Conservation (phyloP, 2,113 vertebrate genomes). For the Alosa alosa region DNA sequence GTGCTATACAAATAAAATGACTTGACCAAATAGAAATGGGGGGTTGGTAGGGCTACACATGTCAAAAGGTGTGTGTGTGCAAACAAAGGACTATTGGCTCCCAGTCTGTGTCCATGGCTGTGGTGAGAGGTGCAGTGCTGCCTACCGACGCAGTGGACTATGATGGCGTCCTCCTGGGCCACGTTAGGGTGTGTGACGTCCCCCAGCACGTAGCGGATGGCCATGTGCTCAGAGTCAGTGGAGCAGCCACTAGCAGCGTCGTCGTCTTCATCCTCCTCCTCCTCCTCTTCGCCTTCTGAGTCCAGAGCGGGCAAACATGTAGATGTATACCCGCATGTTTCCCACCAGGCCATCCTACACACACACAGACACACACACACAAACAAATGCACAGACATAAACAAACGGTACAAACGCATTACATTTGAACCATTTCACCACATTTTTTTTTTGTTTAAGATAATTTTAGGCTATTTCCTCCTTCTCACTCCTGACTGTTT, state of each 20-base stretch:
- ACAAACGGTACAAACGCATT: background rate
- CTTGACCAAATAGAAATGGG: too few relatives aligned
- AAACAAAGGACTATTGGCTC: too few relatives aligned
- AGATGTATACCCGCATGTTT: conserved; percentile 79
- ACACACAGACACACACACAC: conserved; percentile 21
- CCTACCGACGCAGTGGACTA: conserved; percentile 89
- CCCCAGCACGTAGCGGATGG: conserved; percentile 81
- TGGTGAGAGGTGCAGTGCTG: conserved; percentile 15
- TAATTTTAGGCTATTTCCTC: too few relatives aligned
- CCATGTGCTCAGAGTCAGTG: conserved; percentile 61
- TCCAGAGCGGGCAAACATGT: conserved; percentile 75
- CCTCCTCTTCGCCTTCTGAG: conserved; percentile 70
- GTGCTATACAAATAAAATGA: too few relatives aligned
- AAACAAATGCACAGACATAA: background rate
- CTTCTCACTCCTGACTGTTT: too few relatives aligned
- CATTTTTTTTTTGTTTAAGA: too few relatives aligned
- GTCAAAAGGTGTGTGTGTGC: background rate
- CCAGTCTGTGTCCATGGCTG: background rate
- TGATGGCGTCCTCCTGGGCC: conserved; percentile 76
- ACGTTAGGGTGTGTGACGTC: conserved; percentile 87
- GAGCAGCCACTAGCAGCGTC: conserved; percentile 56
- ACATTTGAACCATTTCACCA: too few relatives aligned
- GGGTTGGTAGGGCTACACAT: background rate
- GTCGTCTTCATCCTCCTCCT: conserved; percentile 57
- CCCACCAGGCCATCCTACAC: conserved; percentile 86